A percentile compares a stretch with the other conserved stretches of the same genome.
These are phyloP conservation scores for Rhagoletis zephyria DNA, from an alignment of 1,140 invertebrate genomes.

Conservation along the genomic window DNA sequence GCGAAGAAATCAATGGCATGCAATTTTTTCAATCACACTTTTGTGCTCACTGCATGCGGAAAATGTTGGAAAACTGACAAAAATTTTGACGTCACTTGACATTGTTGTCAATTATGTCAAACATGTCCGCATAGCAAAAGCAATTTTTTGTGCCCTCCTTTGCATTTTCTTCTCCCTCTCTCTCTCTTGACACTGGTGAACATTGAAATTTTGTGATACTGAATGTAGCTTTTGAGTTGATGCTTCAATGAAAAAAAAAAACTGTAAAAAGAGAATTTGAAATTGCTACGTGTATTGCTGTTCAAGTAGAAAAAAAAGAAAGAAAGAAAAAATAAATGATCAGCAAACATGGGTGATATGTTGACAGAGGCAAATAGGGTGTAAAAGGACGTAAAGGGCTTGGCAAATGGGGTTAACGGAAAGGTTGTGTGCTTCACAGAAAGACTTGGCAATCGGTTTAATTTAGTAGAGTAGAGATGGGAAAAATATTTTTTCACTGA, in stretches of 20 bases:
- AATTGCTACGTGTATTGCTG: background rate
- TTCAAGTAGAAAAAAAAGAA: background rate
- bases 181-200: background rate
- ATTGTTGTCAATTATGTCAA: constrained; percentile 30
- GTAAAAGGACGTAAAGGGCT: background rate
- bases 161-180: background rate
- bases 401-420: background rate
- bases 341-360: constrained; percentile 23
- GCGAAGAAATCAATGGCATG: background rate
- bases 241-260: background rate
- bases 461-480: background rate
- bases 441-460: background rate
- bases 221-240: background rate
- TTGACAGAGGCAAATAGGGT: background rate
- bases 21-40: background rate
- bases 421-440: background rate
- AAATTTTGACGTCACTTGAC: constrained; percentile 43
- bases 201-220: constrained; percentile 2
- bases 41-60: background rate
- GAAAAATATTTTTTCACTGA: background rate
- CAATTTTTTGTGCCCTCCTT: background rate
- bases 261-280: constrained; percentile 8
- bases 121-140: background rate
- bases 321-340: background rate
- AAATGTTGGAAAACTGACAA: constrained; percentile 32